Percentiles rank a stretch among this genome's conserved stretches.
phyloP scores from a whole-genome alignment of 1,140 invertebrate species.

The Drosophila nasuta region DNA sequence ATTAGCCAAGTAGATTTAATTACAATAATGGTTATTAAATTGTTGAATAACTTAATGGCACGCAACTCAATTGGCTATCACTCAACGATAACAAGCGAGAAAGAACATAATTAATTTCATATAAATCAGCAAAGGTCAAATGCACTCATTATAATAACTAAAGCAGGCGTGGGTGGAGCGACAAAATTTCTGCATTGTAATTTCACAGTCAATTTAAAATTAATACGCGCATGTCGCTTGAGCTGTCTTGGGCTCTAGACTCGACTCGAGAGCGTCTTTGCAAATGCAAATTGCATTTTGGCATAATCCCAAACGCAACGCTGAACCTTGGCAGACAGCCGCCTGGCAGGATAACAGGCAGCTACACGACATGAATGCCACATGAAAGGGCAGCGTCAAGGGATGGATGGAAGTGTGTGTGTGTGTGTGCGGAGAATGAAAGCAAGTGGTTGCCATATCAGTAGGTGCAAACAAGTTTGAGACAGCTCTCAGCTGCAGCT shows the following conservation, averaged over 20 bases:
- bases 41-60: constrained; percentile 9
- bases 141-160: no score
- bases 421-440: neutral
- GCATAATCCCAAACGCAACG: constrained; percentile 77
- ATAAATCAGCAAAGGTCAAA: no score
- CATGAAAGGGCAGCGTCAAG: neutral
- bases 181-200: constrained; percentile 64
- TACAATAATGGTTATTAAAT: constrained; percentile 22
- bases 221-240: constrained; percentile 70
- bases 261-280: constrained; percentile 66
- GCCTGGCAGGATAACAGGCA: constrained; percentile 49
- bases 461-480: constrained; percentile 75
- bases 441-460: constrained; percentile 18
- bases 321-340: constrained; percentile 20
- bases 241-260: constrained; percentile 24
- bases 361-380: neutral
- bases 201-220: constrained; percentile 84
- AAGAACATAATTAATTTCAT: no score
- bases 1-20: constrained; percentile 22
- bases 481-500: constrained; percentile 45
- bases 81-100: neutral
- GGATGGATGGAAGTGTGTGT: neutral
- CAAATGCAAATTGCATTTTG: constrained; percentile 83
- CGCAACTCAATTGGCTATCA: neutral
- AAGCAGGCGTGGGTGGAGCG: neutral